A percentile compares a stretch with the other conserved stretches of the same genome.
Evolutionary conservation across 2,797 vertebrate species (phyloP).

Genomic region (Aplochiton taeniatus): DNA sequence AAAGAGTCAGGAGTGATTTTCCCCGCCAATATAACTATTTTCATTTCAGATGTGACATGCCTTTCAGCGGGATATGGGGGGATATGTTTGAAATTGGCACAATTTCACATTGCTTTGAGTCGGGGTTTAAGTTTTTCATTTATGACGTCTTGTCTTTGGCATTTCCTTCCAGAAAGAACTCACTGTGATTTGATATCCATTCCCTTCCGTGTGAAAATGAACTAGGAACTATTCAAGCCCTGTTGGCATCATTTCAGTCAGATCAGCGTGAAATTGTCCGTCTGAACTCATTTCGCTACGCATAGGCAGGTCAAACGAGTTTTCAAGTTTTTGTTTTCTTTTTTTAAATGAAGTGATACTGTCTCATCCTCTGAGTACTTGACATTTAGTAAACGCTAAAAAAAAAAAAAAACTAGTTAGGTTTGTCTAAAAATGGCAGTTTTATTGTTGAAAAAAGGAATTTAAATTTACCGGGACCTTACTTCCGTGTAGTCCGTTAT

Average conservation of each 20-base stretch:
- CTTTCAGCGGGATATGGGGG: too few species aligned
- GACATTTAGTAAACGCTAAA: slow-evolving; percentile 13
- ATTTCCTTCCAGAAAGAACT: not conserved
- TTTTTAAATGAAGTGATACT: too few species aligned
- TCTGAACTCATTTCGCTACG: slow-evolving; percentile 45
- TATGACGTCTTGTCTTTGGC: not conserved
- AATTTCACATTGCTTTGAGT: not conserved
- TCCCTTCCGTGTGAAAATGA: slow-evolving; percentile 20
- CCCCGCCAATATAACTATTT: not conserved
- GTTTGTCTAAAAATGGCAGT: too few species aligned
- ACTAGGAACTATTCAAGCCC: slow-evolving; percentile 24
- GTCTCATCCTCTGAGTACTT: not conserved
- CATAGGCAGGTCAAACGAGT: too few species aligned
- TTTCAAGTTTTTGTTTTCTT: too few species aligned
- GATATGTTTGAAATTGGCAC: slow-evolving; percentile 1
- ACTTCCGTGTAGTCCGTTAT: too few species aligned
- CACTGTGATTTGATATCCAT: not conserved
- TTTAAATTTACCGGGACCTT: too few species aligned
- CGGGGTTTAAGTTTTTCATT: not conserved
- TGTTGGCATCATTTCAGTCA: slow-evolving; percentile 35
- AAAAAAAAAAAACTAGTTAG: too few species aligned
- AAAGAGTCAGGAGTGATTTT: too few species aligned
- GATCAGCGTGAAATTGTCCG: slow-evolving; percentile 32
- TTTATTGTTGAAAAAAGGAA: too few species aligned
- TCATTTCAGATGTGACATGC: not conserved